These are phyloP conservation scores for Cromileptes altivelis DNA, from an alignment of 2,113 vertebrate species.

Conservation along the genomic window DNA sequence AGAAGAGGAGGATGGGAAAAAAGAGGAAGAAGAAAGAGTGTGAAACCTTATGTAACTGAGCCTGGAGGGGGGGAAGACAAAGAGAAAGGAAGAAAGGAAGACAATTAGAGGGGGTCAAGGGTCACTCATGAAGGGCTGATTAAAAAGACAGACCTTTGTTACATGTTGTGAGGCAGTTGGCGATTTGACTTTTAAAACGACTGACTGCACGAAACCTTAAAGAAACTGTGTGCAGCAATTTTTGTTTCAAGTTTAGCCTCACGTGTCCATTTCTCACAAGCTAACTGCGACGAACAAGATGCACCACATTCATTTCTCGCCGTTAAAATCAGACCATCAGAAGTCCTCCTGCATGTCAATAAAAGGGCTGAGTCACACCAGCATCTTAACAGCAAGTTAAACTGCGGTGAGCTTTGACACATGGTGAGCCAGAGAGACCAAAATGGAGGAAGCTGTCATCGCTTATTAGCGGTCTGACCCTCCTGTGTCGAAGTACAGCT, in stretches of 20 bases:
- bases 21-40: constrained; percentile 19
- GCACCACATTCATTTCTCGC: neutral
- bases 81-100: neutral
- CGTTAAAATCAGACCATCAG: neutral
- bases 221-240: neutral
- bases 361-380: neutral
- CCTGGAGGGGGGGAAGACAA: constrained; percentile 20
- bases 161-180: neutral
- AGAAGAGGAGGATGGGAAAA: constrained; percentile 8
- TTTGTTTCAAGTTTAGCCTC: neutral
- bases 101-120: neutral
- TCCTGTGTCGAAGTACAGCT: neutral
- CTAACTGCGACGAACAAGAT: neutral
- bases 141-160: neutral
- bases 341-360: no score
- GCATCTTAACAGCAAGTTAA: neutral
- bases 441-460: neutral
- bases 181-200: neutral
- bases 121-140: neutral
- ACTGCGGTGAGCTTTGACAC: neutral
- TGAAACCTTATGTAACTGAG: constrained; percentile 60
- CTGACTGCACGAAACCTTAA: neutral
- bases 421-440: neutral
- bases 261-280: constrained; percentile 5
- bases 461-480: neutral